Conservation (phyloP, 2,113 vertebrate species). For the Oreocharis arfaki region DNA sequence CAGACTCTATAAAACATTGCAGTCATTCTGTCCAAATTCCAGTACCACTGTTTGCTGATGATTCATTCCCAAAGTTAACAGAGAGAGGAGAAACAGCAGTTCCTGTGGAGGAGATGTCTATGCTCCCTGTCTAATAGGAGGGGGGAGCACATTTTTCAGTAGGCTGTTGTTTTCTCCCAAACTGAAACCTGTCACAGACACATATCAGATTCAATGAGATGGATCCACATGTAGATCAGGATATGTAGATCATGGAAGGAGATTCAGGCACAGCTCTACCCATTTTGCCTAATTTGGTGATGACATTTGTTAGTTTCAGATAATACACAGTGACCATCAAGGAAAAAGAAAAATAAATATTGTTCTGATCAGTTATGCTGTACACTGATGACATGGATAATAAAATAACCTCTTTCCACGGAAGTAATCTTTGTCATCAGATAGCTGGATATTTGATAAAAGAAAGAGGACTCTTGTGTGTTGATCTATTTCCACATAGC, state of each 20-base stretch:
- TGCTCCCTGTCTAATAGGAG: neutral
- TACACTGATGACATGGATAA: neutral
- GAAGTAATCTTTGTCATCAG: neutral
- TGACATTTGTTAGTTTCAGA: neutral
- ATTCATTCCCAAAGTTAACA: neutral
- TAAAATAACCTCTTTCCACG: neutral
- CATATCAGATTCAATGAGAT: neutral
- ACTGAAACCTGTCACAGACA: neutral
- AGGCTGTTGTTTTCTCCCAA: neutral
- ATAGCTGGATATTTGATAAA: neutral
- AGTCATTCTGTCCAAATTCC: neutral
- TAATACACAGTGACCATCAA: neutral
- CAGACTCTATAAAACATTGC: neutral
- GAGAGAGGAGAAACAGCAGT: neutral
- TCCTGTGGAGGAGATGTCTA: neutral
- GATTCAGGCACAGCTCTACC: neutral
- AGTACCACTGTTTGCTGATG: neutral
- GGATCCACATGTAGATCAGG: neutral
- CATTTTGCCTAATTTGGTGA: neutral
- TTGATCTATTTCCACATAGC: neutral
- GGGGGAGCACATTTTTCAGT: neutral
- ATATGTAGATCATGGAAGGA: too few relatives aligned
- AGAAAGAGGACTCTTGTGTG: neutral
- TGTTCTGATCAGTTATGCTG: neutral
- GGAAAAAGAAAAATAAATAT: neutral